A percentile compares a stretch with the other conserved stretches of the same genome.
Evolutionary conservation across 23 tunicate genomes (phyloP).

Genomic region (Halocynthia aurantium): DNA sequence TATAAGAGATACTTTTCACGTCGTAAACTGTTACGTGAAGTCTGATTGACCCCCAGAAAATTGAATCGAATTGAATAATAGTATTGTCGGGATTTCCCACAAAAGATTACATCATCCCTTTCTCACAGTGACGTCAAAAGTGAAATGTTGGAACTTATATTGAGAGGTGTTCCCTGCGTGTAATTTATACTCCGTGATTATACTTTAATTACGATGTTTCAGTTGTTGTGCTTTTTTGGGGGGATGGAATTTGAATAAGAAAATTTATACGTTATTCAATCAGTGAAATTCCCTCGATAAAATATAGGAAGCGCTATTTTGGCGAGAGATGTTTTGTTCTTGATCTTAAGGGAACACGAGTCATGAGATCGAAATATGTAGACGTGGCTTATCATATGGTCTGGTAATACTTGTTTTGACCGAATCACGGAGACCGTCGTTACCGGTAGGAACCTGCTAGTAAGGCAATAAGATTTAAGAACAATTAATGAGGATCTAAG

Average conservation of each 20-base stretch:
- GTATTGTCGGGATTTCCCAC: too few relatives aligned
- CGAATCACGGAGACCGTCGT: not conserved
- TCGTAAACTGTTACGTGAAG: too few relatives aligned
- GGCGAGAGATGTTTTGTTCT: too few relatives aligned
- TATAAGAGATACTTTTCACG: too few relatives aligned
- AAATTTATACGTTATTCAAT: not conserved
- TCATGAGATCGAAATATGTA: not conserved
- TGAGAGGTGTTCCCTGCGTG: not conserved
- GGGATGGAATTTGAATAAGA: too few relatives aligned
- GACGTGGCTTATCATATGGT: not conserved
- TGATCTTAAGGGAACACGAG: not conserved
- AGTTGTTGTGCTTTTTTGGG: not conserved
- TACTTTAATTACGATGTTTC: not conserved
- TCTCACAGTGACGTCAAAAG: constrained; percentile 24
- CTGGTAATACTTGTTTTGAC: not conserved
- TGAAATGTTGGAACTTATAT: constrained; percentile 18
- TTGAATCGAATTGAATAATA: too few relatives aligned
- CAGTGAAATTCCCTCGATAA: too few relatives aligned
- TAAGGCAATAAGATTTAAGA: too few relatives aligned
- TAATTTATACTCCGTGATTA: not conserved
- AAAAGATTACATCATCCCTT: constrained; percentile 13
- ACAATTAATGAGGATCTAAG: too few relatives aligned
- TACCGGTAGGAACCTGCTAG: not conserved
- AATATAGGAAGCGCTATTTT: too few relatives aligned
- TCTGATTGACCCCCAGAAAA: too few relatives aligned